Evolutionary conservation across 2,888 invertebrate genomes (phyloP).

Genomic region (Dynastes grantii): DNA sequence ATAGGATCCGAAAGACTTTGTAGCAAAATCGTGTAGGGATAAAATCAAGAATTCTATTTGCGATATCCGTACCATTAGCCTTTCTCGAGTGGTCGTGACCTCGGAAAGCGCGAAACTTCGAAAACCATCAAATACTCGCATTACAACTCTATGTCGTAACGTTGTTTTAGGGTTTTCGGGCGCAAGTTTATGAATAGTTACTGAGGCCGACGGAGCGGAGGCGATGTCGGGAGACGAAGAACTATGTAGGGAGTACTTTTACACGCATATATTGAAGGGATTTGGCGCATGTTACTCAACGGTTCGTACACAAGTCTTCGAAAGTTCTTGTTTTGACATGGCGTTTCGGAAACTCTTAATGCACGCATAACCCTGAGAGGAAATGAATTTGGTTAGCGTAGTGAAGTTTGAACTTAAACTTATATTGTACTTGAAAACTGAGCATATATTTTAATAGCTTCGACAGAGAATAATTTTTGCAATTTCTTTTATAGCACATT

Average conservation of each 20-base stretch:
- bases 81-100: not conserved
- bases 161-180: slow-evolving; percentile 29
- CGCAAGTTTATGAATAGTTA: slow-evolving; percentile 37
- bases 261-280: too few species aligned
- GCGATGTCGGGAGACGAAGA: too few species aligned
- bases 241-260: too few species aligned
- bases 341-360: not conserved
- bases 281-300: too few species aligned
- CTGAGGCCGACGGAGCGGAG: not conserved
- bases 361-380: not conserved
- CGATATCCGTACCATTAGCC: too few species aligned
- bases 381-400: not conserved
- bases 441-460: not conserved
- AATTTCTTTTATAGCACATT: not conserved
- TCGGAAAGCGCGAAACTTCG: slow-evolving; percentile 2
- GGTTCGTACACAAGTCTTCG: too few species aligned
- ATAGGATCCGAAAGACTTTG: too few species aligned
- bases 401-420: not conserved
- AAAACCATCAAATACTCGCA: slow-evolving; percentile 13
- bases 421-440: not conserved
- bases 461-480: not conserved
- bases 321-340: too few species aligned
- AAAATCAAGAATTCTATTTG: too few species aligned
- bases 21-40: too few species aligned
- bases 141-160: slow-evolving; percentile 11